Evolutionary conservation across 2,888 invertebrate genomes (phyloP).

Genomic region (Miltochrista miniata): DNA sequence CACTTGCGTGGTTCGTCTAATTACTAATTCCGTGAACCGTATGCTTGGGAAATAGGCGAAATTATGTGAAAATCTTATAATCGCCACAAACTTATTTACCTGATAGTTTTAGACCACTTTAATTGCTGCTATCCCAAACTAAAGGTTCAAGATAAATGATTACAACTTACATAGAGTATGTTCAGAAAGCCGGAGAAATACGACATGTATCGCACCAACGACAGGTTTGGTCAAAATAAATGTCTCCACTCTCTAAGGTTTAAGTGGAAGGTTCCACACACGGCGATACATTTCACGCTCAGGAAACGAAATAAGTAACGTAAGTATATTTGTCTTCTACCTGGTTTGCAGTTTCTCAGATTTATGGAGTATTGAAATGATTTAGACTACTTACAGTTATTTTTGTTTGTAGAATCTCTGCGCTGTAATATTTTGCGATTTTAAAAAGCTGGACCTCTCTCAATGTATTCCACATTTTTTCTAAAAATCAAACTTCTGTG

Average conservation of each 20-base stretch:
- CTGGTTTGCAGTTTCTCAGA: too few relatives aligned
- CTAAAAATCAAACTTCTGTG: too few relatives aligned
- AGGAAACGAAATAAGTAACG: slow-evolving; percentile 1
- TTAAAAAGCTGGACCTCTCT: not conserved
- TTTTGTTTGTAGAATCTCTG: too few relatives aligned
- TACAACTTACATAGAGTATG: not conserved
- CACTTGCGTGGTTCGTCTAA: too few relatives aligned
- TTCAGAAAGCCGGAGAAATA: not conserved
- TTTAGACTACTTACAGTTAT: not conserved
- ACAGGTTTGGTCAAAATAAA: slow-evolving; percentile 17
- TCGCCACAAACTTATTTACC: too few relatives aligned
- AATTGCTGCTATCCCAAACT: not conserved
- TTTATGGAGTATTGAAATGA: not conserved
- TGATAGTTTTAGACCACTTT: not conserved
- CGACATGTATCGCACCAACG: not conserved
- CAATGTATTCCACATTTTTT: too few relatives aligned
- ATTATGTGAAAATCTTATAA: too few relatives aligned
- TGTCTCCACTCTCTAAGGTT: slow-evolving; percentile 22
- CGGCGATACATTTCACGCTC: slow-evolving; percentile 19
- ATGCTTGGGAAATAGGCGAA: too few relatives aligned
- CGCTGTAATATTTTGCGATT: too few relatives aligned
- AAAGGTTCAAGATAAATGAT: slow-evolving; percentile 1
- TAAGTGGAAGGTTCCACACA: slow-evolving; percentile 16
- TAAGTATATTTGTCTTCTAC: not conserved
- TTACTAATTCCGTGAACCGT: too few relatives aligned